Evolutionary conservation across 2,113 vertebrate genomes (phyloP), one percentile per base, ranked within the genome.

Genomic region (Lepidothrix coronata): DNA sequence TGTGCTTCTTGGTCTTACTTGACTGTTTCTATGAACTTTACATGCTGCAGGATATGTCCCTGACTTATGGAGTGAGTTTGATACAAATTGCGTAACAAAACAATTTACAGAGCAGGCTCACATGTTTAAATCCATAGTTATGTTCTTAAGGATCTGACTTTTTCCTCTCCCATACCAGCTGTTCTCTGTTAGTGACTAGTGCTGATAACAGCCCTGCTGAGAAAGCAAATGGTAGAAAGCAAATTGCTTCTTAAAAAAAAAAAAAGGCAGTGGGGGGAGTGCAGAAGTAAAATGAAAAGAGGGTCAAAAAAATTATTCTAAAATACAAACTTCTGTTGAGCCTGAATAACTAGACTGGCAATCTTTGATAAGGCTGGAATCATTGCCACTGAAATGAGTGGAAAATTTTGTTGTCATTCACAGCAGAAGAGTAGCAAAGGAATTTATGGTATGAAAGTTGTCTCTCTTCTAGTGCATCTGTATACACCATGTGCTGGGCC

Each of bases 361-460:
- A 86, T 75, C 63, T 81, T 91, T 35, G 76, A 37, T 22, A 66
- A 84, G 44, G n/a, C 77, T 90, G 62, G n/a, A 62, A 80, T 85
- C 31, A 15, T 71, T 92, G 57, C 82, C 55, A 41, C 86, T 22
- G 37, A 95, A 93, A 92, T 82, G 65, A 94, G 85, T 92, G 85
- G 95, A 94, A 96, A 97, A 91, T 74, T 87, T 89, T 94, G 85
- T 93, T 92, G 92, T 96, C 92, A 88, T 89, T 96, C 92, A 63
- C 8, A 83, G 95, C 66, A 92, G 76, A 94, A 94, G 94, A 94
- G 43, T 57, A 58, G 76, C 48, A 43, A 75, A 97, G 91, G 97
- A 97, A 98, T 98, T 90, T 83, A 54, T 96, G 96, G 96, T 81
- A 98, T 97, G 97, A 97, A 94, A 96, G 85, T 61, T 71, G 94